Evolutionary conservation across 2,113 vertebrate genomes (phyloP).

Genomic region (Sclerurus mexicanus): DNA sequence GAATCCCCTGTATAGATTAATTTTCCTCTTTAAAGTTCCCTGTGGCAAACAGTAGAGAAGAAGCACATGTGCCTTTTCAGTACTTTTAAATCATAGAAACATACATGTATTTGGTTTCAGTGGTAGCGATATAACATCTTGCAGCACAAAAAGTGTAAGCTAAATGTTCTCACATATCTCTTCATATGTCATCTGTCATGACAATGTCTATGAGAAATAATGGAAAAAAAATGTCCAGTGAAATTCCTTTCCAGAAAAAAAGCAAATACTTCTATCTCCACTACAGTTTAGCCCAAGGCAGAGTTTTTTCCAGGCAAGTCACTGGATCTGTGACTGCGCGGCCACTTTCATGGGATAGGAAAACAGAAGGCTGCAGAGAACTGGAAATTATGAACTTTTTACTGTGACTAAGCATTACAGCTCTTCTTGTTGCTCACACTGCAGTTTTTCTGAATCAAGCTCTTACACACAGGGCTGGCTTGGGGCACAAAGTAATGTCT

Average conservation of each 20-base stretch:
- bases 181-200: not conserved
- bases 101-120: not conserved
- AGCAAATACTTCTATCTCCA: not conserved
- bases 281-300: not conserved
- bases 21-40: not conserved
- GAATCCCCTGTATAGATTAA: not conserved
- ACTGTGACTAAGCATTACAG: not conserved
- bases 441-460: not conserved
- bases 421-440: not conserved
- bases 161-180: not conserved
- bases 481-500: not conserved
- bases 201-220: not conserved
- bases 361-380: not conserved
- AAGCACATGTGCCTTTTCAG: not conserved
- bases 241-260: not conserved
- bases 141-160: not conserved
- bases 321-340: not conserved
- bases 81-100: not conserved
- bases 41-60: not conserved
- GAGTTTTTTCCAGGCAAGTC: not conserved
- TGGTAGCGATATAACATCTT: not conserved
- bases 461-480: accelerated
- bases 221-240: not conserved
- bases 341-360: too few species aligned
- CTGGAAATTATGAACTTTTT: not conserved